These are phyloP conservation scores for Hololepta plana DNA, from an alignment of 2,888 invertebrate species.

Conservation along the genomic window DNA sequence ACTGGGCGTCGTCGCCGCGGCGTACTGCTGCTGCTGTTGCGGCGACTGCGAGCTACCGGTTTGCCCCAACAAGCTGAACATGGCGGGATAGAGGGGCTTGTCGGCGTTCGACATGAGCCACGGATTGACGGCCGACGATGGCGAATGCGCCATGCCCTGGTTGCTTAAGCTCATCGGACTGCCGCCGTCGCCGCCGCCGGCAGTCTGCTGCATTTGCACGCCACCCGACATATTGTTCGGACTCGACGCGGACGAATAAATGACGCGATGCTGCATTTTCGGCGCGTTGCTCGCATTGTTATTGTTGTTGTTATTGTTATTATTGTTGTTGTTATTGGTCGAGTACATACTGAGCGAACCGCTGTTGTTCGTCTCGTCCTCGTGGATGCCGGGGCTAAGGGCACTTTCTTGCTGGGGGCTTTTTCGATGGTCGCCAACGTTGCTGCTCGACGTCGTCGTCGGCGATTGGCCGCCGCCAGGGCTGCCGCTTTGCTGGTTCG, in stretches of 20 bases:
- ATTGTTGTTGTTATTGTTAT: slow-evolving; percentile 18
- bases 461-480: slow-evolving; percentile 42
- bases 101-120: slow-evolving; percentile 49
- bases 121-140: slow-evolving; percentile 48
- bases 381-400: slow-evolving; percentile 42
- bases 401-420: slow-evolving; percentile 32
- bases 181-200: slow-evolving; percentile 13
- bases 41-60: slow-evolving; percentile 23
- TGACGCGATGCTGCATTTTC: slow-evolving; percentile 33
- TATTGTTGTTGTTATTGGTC: slow-evolving; percentile 18
- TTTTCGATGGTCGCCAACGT: no score
- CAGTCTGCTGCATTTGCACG: slow-evolving; percentile 23
- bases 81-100: slow-evolving; percentile 43
- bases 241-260: slow-evolving; percentile 50
- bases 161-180: slow-evolving; percentile 26
- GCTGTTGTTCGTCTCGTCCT: slow-evolving; percentile 7
- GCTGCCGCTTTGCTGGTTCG: slow-evolving; percentile 32
- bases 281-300: slow-evolving; percentile 17
- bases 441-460: slow-evolving; percentile 22
- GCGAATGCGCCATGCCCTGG: slow-evolving; percentile 31
- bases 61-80: slow-evolving; percentile 45
- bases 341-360: slow-evolving; percentile 45
- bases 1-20: slow-evolving; percentile 29
- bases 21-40: slow-evolving; percentile 36
- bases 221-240: slow-evolving; percentile 24